Evolutionary conservation across 2,113 vertebrate species (phyloP), one percentile per base, ranked within the genome.

Genomic region (Thermophis baileyi): DNA sequence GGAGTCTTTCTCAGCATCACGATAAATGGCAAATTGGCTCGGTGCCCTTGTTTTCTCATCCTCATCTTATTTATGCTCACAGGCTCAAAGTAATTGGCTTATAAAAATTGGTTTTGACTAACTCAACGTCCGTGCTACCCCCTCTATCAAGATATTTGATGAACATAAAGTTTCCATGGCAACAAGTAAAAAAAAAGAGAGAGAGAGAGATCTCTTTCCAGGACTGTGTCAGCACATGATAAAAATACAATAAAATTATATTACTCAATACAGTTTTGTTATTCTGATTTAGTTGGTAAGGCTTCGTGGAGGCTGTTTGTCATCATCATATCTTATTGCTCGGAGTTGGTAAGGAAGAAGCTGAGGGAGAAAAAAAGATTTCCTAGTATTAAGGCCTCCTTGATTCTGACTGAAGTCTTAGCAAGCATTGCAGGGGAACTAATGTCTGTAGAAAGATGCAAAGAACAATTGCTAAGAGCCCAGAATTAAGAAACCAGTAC

Each of bases 81-180:
- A 47, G 18, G 40, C 87, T 86, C 53, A 91, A 63, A 91, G 53
- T 54, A 89, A 81, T 47, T 85, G 54, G 46, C 25, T 89, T 91
- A 63, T 91, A 89, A 60, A 93, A 86, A 89, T 87, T 69, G 81
- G 30, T 86, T 88, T 85, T 92, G 63, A 88, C 53, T 51, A 27
- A 85, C n/a, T 51, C 60, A 88, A 57, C 10, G 35, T 47, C 40
- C 69, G n/a, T 57, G 51, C 8, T 46, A 50, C 85, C 81, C 35
- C 2, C 46, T 60, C 92, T 86, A 51, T 69, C 91, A 92, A 88
- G 57, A 90, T 74, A 87, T 85, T 94, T 94, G 57, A 88, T 88
- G 51, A 63, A 86, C 57, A 30, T 51, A 60, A 94, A 85, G 63
- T 90, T 91, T 50, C 90, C 44, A 60, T 57, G 51, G 85, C n/a